Evolutionary conservation across 2,888 invertebrate genomes (phyloP).

Genomic region (Apodemia hepburni): DNA sequence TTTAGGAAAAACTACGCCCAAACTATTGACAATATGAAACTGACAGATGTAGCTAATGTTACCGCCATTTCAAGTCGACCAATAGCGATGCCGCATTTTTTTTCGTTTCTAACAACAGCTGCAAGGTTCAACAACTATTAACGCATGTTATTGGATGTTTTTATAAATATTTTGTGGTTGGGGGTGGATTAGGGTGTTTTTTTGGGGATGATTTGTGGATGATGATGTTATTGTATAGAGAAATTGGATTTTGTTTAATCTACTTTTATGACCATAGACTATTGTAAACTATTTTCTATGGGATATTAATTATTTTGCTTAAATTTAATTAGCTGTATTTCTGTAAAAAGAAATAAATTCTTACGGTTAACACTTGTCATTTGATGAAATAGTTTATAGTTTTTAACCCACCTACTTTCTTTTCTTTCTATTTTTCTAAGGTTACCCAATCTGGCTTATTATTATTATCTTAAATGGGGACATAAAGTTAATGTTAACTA

Average conservation of each 20-base stretch:
- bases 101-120: constrained; percentile 61
- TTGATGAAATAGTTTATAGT: no score
- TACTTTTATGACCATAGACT: constrained; percentile 19
- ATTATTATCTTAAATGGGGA: no score
- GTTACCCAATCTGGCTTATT: no score
- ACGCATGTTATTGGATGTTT: constrained; percentile 68
- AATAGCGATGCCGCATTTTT: constrained; percentile 48
- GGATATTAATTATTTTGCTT: no score
- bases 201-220: constrained; percentile 35
- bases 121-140: constrained; percentile 55
- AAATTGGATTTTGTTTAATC: constrained; percentile 29
- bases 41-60: constrained; percentile 70
- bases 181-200: constrained; percentile 40
- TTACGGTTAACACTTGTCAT: no score
- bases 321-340: no score
- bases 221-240: constrained; percentile 24
- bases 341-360: no score
- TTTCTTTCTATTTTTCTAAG: no score
- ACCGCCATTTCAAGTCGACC: constrained; percentile 52
- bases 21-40: constrained; percentile 57
- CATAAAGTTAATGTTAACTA: no score
- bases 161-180: constrained; percentile 50
- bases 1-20: constrained; percentile 28
- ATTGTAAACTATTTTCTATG: constrained; percentile 9
- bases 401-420: no score